Evolutionary conservation across 2,797 vertebrate genomes (phyloP).

Genomic region (Melanotaenia trifasciata): DNA sequence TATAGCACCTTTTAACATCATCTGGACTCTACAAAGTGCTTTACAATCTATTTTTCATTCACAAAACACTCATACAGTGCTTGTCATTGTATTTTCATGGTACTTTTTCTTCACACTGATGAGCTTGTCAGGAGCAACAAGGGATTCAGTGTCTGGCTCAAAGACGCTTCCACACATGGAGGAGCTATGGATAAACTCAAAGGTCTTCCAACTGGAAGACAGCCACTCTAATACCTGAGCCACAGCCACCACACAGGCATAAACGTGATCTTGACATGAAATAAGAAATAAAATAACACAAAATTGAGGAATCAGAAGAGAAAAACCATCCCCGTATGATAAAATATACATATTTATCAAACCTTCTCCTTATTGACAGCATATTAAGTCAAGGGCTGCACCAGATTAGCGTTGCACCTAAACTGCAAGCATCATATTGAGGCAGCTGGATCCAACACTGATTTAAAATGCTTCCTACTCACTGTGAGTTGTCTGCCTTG

Average conservation of each 20-base stretch:
- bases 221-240: neutral
- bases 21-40: no score
- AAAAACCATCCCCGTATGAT: no score
- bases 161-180: neutral
- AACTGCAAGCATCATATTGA: conserved; percentile 17
- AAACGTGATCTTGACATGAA: neutral
- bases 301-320: neutral
- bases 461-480: conserved; percentile 43
- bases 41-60: no score
- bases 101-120: no score
- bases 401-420: neutral
- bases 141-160: no score
- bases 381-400: conserved; percentile 2
- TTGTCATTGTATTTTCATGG: no score
- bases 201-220: neutral
- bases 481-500: conserved; percentile 24
- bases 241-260: neutral
- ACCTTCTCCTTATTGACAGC: neutral
- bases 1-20: no score
- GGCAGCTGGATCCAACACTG: conserved; percentile 28
- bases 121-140: no score
- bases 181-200: neutral
- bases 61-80: no score
- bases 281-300: neutral
- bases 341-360: no score